A percentile compares a stretch with the other conserved stretches of the same genome.
Evolutionary conservation across 2,113 vertebrate genomes (phyloP).

Genomic region (Platanista minor): DNA sequence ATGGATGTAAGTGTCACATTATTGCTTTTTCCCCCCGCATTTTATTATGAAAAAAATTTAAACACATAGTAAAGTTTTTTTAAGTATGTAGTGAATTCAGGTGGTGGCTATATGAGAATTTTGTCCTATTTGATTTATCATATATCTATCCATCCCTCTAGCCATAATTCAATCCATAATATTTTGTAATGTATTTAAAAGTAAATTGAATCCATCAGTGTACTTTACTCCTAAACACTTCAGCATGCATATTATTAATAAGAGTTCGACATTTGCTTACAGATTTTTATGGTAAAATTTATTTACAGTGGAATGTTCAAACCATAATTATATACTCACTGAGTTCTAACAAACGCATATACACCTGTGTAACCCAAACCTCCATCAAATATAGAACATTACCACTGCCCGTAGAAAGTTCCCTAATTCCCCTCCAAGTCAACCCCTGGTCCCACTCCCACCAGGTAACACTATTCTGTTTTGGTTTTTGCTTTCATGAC

Average conservation of each 20-base stretch:
- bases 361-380: neutral
- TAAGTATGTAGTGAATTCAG: neutral
- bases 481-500: neutral
- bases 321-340: neutral
- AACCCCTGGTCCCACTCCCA: neutral
- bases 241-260: neutral
- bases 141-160: neutral
- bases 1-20: neutral
- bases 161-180: neutral
- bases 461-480: neutral
- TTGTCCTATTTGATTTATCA: neutral
- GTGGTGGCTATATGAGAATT: neutral
- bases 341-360: neutral
- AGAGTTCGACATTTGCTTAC: neutral
- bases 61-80: neutral
- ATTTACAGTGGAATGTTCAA: neutral
- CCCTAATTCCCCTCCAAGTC: neutral
- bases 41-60: neutral
- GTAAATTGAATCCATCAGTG: neutral
- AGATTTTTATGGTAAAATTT: conserved; percentile 26
- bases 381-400: neutral
- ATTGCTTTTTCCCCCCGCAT: neutral
- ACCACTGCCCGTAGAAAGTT: neutral
- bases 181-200: neutral
- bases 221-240: neutral